A percentile compares a stretch with the other conserved stretches of the same genome.
Evolutionary conservation across 2,797 vertebrate species (phyloP).

Genomic region (Poecilia wingei): DNA sequence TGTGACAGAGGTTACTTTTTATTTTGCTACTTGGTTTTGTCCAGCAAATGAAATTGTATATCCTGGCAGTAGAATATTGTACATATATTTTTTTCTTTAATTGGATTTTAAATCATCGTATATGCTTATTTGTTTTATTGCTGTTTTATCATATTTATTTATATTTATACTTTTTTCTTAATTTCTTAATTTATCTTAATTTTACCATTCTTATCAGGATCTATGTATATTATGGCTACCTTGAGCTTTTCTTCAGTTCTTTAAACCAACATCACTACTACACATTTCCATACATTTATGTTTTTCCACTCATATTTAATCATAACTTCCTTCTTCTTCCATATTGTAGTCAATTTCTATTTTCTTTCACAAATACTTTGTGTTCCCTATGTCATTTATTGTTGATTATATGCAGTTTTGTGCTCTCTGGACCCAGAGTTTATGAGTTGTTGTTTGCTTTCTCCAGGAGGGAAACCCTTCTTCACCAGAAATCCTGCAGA

Average conservation of each 20-base stretch:
- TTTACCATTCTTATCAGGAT: neutral
- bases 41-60: neutral
- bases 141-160: neutral
- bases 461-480: constrained; percentile 92
- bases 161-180: neutral
- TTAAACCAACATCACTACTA: neutral
- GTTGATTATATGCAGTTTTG: neutral
- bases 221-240: neutral
- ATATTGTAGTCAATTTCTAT: neutral
- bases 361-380: neutral
- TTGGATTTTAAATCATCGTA: neutral
- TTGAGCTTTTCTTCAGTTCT: neutral
- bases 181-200: neutral
- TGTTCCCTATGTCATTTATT: neutral
- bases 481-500: constrained; percentile 98
- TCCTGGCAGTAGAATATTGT: neutral
- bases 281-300: neutral
- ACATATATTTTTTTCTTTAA: neutral
- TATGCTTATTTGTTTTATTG: neutral
- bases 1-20: neutral
- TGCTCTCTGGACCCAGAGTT: neutral
- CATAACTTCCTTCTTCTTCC: neutral
- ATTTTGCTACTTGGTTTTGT: neutral
- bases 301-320: neutral
- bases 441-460: constrained; percentile 3